Evolutionary conservation across 2,113 vertebrate species (phyloP), one percentile per base, ranked within the genome.

Genomic region (Takifugu flavidus): DNA sequence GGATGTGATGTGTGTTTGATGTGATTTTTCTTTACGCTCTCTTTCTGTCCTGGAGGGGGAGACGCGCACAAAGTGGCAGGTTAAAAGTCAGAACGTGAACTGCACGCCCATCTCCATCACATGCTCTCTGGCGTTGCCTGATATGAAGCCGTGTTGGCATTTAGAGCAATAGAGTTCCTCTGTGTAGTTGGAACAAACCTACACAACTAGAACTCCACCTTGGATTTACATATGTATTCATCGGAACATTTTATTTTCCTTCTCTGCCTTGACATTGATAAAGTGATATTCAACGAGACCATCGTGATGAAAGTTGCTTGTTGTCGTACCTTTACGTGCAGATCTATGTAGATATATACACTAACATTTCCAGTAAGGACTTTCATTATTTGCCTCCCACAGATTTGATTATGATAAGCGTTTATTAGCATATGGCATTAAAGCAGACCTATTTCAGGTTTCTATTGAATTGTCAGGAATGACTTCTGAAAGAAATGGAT

Each of bases 341-440:
- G 49, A 76, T 63, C 72, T 55, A 55, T 90, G n/a, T 92, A 92
- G 91, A 84, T 90, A 83, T 86, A 91, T 70, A 89, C 92, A 62
- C 90, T 92, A 83, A 93, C 81, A 84, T 89, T 93, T 80, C 82
- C 87, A 58, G 91, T 91, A 87, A 93, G 93, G 81, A 92, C 93
- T 90, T 94, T 89, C 47, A 94, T 95, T 91, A 93, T 95, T 89
- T 93, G 91, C 75, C 90, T 91, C 68, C 71, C 63, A 60, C 60
- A 78, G 84, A 89, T 89, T 87, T 89, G 82, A 88, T 88, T 89
- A 85, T 65, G 85, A 91, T 91, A 88, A 86, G 82, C 72, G 78
- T 86, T 50, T 78, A 88, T 86, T 88, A 87, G 80, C 71, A 77
- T 83, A 77, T 70, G 74, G 72, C 82, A 72, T 88, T 86, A 82